Evolutionary conservation across 1,140 invertebrate genomes (phyloP), one percentile per base, ranked within the genome.

Genomic region (Andrena cerasifolii): DNA sequence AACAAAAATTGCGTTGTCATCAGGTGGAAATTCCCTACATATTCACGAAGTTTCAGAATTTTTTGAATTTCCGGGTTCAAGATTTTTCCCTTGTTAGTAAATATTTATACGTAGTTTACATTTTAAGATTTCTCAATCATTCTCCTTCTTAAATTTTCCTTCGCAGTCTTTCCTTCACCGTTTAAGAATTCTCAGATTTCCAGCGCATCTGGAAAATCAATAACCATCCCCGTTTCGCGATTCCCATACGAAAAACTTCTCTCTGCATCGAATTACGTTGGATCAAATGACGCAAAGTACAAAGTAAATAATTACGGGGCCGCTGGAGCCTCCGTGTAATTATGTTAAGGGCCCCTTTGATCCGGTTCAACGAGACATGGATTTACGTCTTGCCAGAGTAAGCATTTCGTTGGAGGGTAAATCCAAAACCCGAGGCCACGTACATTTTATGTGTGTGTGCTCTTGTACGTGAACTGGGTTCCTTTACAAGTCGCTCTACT

Each of bases 261-360:
- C 16, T n/a, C 18, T 62, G n/a, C 1, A 21, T 6, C 4, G 45
- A 62, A 45, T 62, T n/a, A 10, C 33, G 5, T 5, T 26, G 36
- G 18, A 62, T 62, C 21, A 14, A 62, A 3, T 33, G 51, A 26
- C 43, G 31, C 26, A 54, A 21, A 54, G 33, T 4, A 54, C 33
- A 43, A 47, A 45, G 54, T 45, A 71, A 58, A 59, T 16, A n/a
- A 33, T 58, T 49, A 71, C 40, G 43, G 18, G 26, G 3, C 4
- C 40, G 40, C 12, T 14, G n/a, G 16, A 56, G 33, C 18, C 43
- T 8, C 33, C 67, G 26, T 59, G 12, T 59, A 43, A 71, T 71
- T 71, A 36, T 59, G 26, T 71, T 71, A 71, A 58, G 14, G 26
- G 54, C n/a, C 7, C 14, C 54, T 71, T 71, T 71, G 53, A 71